Conservation (phyloP, 2,888 invertebrate species). For the Allophyes oxyacanthae region DNA sequence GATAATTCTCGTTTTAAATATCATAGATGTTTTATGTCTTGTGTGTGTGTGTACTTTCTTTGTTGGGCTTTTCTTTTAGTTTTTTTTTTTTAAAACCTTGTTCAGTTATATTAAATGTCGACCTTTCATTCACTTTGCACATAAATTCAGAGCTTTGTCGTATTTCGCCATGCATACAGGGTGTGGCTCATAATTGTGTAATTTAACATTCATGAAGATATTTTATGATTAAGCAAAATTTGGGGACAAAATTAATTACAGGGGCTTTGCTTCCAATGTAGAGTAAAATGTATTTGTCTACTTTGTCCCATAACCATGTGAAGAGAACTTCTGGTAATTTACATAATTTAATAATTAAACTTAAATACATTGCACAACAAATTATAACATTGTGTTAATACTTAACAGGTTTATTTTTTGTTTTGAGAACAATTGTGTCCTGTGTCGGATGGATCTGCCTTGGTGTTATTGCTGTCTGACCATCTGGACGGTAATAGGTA, state of each 20-base stretch:
- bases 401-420: too few relatives aligned
- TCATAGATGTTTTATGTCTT: too few relatives aligned
- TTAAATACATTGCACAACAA: too few relatives aligned
- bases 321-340: neutral
- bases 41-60: too few relatives aligned
- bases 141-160: neutral
- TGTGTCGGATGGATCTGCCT: too few relatives aligned
- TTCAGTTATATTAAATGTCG: neutral
- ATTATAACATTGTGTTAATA: too few relatives aligned
- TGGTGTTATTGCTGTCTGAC: too few relatives aligned
- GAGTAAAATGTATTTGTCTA: neutral
- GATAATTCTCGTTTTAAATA: too few relatives aligned
- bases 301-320: neutral
- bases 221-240: neutral
- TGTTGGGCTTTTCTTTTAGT: neutral
- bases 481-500: too few relatives aligned
- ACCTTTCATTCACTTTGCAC: neutral
- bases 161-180: neutral
- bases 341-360: too few relatives aligned
- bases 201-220: slow-evolving; percentile 1
- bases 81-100: neutral
- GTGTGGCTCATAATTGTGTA: slow-evolving; percentile 1
- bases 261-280: neutral
- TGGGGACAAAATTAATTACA: neutral
- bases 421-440: too few relatives aligned